Base-by-base conservation (phyloP, 2,797 vertebrate species). In the Platalea minor region DNA sequence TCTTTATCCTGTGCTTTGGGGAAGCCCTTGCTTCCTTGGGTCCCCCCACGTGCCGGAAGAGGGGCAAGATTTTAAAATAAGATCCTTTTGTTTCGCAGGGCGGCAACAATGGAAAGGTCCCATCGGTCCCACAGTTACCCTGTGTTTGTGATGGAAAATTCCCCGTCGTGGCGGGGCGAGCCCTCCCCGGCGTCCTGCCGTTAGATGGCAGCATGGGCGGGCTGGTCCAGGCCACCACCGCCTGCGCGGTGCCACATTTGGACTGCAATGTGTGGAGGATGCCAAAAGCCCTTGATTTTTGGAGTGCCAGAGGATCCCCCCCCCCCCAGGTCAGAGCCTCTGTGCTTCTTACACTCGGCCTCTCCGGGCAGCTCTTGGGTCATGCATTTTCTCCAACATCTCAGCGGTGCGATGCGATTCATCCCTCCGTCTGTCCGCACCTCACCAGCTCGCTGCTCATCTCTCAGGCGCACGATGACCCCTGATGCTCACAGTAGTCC, bases 81-180 rank as follows among this genome's bases (percentile, higher is more conserved):
- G 64, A 85, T 92, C 64, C 37, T 91, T 94, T 96, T 91, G 88
- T 95, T 97, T 95, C 79, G 69, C 74, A 85, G 67, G 75, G 54
- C 11, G 11, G 57, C n/a, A 88, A 94, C 91, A 95, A 96, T 64
- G 80, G 89, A 94, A 93, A 96, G 91, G 92, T 94, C 88, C 87
- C 73, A 48, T 67, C 56, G 41, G 93, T 96, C 91, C 51, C 95
- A 93, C 75, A 77, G 78, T 81, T 57, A 37, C 57, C 73, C 68
- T 33, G n/a, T 83, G 85, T 95, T 94, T 96, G 93, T 85, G 91
- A 93, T 96, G 93, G 95, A 95, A 97, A 96, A 90, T 95, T 95
- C 78, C 91, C 93, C 8, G 8, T 13, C 2, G 45, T n/a, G 3
- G 4, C 4, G 1, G 74, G 70, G 25, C 7, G 28, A 87, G 72